phyloP scores from a whole-genome alignment of 2,888 invertebrate genomes.

The Tryphoninae sp. region DNA sequence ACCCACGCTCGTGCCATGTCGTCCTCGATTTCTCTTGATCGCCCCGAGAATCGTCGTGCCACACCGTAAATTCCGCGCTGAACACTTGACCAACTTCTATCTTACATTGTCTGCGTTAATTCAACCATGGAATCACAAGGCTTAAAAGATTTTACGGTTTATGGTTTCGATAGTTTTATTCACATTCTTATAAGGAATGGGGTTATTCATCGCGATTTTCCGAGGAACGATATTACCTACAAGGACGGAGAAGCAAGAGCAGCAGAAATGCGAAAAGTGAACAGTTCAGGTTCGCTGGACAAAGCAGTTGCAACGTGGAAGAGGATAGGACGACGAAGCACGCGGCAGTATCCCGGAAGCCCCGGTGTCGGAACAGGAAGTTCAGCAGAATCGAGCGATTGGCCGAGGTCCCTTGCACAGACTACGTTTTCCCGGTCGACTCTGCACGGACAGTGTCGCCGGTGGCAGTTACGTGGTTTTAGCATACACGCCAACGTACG shows the following conservation, averaged over 20 bases:
- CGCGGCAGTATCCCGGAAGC: slow-evolving; percentile 7
- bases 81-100: slow-evolving; percentile 10
- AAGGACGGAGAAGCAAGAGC: not conserved
- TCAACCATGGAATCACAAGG: not conserved
- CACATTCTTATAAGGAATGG: not conserved
- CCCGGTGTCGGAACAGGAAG: slow-evolving; percentile 25
- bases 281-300: not conserved
- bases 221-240: not conserved
- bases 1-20: not conserved
- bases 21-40: slow-evolving; percentile 21
- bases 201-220: not conserved
- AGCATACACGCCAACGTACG: slow-evolving; percentile 23
- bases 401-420: not conserved
- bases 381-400: slow-evolving; percentile 38
- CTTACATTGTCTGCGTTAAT: slow-evolving; percentile 6
- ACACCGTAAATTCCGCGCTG: not conserved
- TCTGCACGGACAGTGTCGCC: slow-evolving; percentile 16
- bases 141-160: not conserved
- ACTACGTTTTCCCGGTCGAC: slow-evolving; percentile 27
- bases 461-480: slow-evolving; percentile 27
- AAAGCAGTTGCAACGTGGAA: not conserved
- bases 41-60: not conserved
- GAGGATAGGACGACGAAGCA: not conserved
- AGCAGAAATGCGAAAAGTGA: not conserved
- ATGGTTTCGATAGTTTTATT: not conserved